A percentile compares a stretch with the other conserved stretches of the same genome.
phyloP scores from a whole-genome alignment of 2,797 vertebrate species.

The Allobates femoralis region DNA sequence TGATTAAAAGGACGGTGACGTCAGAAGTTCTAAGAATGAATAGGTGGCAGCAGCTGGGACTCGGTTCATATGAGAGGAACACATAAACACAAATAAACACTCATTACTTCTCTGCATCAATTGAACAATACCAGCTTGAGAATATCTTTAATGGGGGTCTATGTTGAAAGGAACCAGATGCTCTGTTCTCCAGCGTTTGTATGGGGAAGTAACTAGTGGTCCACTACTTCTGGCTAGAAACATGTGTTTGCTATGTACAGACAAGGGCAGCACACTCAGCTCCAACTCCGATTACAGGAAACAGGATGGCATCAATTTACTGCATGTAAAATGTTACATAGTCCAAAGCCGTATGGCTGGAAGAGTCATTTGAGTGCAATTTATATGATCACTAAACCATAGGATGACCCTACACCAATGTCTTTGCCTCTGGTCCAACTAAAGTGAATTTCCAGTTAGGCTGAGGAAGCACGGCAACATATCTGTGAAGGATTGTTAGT shows the following conservation, averaged over 20 bases:
- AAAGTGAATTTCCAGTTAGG: too few relatives aligned
- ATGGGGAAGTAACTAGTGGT: constrained; percentile 17
- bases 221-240: constrained; percentile 25
- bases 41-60: constrained; percentile 58
- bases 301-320: constrained; percentile 45
- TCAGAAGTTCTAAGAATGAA: constrained; percentile 42
- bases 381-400: not conserved
- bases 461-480: too few relatives aligned
- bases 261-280: constrained; percentile 10
- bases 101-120: constrained; percentile 56
- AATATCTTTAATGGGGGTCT: constrained; percentile 49
- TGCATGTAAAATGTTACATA: constrained; percentile 28
- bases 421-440: too few relatives aligned
- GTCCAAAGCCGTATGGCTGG: not conserved
- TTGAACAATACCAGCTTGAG: constrained; percentile 57
- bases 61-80: constrained; percentile 54
- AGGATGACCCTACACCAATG: not conserved
- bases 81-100: constrained; percentile 63
- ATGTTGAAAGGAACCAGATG: constrained; percentile 62
- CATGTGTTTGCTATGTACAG: constrained; percentile 42
- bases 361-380: not conserved
- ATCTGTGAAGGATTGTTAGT: too few relatives aligned
- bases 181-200: constrained; percentile 1
- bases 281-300: constrained; percentile 33
- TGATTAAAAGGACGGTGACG: constrained; percentile 55